Evolutionary conservation across 2,888 invertebrate genomes (phyloP), one percentile per base, ranked within the genome.

Genomic region (Limnephilus lunatus): DNA sequence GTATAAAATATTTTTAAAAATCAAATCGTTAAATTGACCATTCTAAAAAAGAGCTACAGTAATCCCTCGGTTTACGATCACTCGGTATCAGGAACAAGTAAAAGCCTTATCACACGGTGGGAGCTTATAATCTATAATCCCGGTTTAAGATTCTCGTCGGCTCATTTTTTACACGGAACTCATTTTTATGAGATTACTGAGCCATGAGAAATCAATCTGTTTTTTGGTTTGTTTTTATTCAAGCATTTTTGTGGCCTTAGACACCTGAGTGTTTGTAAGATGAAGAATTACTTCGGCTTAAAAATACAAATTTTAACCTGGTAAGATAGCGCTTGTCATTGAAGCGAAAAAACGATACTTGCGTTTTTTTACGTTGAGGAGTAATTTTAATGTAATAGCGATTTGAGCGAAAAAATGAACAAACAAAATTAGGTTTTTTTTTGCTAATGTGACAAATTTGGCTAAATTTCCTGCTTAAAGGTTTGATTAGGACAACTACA

Each of bases 161-260:
- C 25, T 68, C 68, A 68, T 68, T 68, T 68, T 68, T 68, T 68
- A 68, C 68, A 68, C 25, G 68, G 68, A 68, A 68, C 68, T 68
- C n/a, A 68, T 68, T 68, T 68, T 68, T 68, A 68, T 68, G 68
- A 68, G 68, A 68, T 68, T 68, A 68, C 68, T n/a, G 68, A 68
- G 25, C 25, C 68, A 68, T 68, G 68, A 68, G 68, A 68, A 68
- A 68, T 68, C 68, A 68, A 68, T 68, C 68, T 68, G 25, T 68
- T 68, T 68, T 53, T 68, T 68, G 25, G 68, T 68, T 68, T 68
- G 25, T 68, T 68, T 68, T 68, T 68, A 68, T 68, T 68, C 7
- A 68, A 68, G 68, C 68, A 68, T 68, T 68, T 68, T 68, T 68
- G 68, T n/a, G 68, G 68, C 68, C 68, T 68, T n/a, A 68, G 68